Evolutionary conservation across 2,797 vertebrate species (phyloP).

Genomic region (Gallinago nigripennis): DNA sequence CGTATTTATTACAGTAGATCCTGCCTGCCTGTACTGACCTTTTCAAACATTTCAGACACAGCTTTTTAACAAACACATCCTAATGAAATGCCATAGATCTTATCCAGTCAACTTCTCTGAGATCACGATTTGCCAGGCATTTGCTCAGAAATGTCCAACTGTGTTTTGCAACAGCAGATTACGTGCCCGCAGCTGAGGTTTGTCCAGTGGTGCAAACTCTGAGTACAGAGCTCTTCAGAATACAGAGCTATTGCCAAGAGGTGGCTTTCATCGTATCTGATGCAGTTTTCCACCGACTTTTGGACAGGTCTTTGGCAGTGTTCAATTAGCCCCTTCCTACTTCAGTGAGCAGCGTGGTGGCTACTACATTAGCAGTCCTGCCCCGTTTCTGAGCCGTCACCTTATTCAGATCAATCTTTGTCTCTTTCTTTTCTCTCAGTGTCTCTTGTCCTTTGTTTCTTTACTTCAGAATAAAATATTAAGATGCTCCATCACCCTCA

Average conservation of each 20-base stretch:
- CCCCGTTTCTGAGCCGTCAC: neutral
- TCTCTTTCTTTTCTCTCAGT: neutral
- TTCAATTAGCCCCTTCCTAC: neutral
- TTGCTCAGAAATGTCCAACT: neutral
- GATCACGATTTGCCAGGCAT: neutral
- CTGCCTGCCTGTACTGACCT: neutral
- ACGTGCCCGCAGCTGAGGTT: neutral
- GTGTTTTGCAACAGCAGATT: neutral
- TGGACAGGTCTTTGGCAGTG: neutral
- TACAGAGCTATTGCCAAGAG: neutral
- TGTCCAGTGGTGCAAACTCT: neutral
- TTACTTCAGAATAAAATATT: neutral
- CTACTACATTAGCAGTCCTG: neutral
- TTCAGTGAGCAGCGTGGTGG: fast-evolving
- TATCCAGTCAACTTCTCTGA: neutral
- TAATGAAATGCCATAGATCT: neutral
- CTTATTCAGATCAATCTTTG: neutral
- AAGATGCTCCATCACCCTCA: neutral
- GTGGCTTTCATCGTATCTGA: neutral
- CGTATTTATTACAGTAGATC: neutral
- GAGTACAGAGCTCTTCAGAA: neutral
- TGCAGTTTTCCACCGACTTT: neutral
- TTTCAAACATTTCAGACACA: slow-evolving; percentile 46
- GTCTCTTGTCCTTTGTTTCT: neutral
- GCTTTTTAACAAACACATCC: slow-evolving; percentile 14